These are phyloP conservation scores for Rotaria magnacalcarata DNA, from an alignment of 2,888 invertebrate genomes.

Conservation along the genomic window DNA sequence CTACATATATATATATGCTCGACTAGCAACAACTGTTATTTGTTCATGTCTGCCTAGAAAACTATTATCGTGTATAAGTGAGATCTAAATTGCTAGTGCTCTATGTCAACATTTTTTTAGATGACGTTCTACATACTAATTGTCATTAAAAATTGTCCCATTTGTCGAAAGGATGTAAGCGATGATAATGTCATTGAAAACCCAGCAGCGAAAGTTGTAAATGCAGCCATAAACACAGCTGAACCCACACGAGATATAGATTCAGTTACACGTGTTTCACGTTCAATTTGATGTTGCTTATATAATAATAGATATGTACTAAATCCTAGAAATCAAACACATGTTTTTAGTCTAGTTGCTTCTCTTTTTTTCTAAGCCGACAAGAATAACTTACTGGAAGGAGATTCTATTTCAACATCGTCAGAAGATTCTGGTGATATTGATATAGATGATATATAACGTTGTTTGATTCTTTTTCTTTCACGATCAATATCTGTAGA, in stretches of 20 bases:
- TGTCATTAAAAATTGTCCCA: conserved; percentile 77
- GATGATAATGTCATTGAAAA: conserved; percentile 76
- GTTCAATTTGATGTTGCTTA: conserved; percentile 31
- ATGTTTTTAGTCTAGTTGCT: neutral
- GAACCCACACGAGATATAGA: conserved; percentile 66
- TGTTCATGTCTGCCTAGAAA: no score
- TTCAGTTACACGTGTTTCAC: conserved; percentile 31
- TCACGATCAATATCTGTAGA: neutral
- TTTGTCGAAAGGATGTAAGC: conserved; percentile 81
- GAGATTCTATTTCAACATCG: neutral
- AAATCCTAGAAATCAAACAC: neutral
- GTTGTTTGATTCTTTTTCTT: conserved; percentile 1
- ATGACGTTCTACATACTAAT: conserved; percentile 50
- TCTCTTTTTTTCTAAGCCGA: no score
- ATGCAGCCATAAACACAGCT: conserved; percentile 76
- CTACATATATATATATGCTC: no score
- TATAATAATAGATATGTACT: neutral
- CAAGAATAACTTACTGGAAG: neutral
- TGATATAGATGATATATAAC: conserved; percentile 26
- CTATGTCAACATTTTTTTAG: no score
- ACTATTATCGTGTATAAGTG: no score
- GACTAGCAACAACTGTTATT: no score
- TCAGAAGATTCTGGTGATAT: conserved; percentile 38
- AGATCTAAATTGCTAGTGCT: no score
- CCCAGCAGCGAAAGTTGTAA: conserved; percentile 79